Base-by-base conservation (phyloP, 2,888 invertebrate genomes). In the Scaptomyza reducta region DNA sequence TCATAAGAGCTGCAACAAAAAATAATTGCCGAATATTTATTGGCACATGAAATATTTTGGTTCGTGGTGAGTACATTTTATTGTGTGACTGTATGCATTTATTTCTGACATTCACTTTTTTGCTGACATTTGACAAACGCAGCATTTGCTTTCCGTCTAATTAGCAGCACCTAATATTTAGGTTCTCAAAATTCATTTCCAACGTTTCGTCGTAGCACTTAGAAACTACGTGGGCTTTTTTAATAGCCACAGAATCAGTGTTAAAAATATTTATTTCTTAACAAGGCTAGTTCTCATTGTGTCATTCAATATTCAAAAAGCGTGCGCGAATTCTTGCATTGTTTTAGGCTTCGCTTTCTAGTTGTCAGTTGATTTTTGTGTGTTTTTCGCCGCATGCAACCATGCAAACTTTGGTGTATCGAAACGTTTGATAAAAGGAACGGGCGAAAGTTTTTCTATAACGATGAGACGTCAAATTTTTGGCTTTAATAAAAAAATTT, bases 401-500 rank as follows among this genome's bases (percentile, higher is more conserved):
- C 76, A 25, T 84, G 79, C 59, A 50, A 63, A 45, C 51, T 22
- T 44, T 51, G 46, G 61, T 64, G 61, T 85, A 80, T 77, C 79
- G 83, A 81, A 84, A 79, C 79, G 66, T 54, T 73, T 76, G 74
- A 73, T 62, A 73, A 75, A 74, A 67, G 74, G 65, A 77, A 74
- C 77, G 69, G 80, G 89, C 88, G 89, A 90, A 87, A 88, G 88
- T 86, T 88, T 72, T 75, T 76, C 82, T 80, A 80, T 78, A 77
- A 74, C 85, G 89, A 84, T 88, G 87, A 89, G 88, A 88, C 82
- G 88, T 87, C 88, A 81, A 86, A 89, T 78, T 88, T 86, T 83
- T 74, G 71, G 71, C 56, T 72, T 69, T 74, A 65, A 64, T 58
- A 78, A 74, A 79, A 79, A 73, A 74, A 58, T 74, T 74, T 62